These are phyloP conservation scores for Drosophila suzukii DNA, from an alignment of 1,140 invertebrate species.

Conservation along the genomic window DNA sequence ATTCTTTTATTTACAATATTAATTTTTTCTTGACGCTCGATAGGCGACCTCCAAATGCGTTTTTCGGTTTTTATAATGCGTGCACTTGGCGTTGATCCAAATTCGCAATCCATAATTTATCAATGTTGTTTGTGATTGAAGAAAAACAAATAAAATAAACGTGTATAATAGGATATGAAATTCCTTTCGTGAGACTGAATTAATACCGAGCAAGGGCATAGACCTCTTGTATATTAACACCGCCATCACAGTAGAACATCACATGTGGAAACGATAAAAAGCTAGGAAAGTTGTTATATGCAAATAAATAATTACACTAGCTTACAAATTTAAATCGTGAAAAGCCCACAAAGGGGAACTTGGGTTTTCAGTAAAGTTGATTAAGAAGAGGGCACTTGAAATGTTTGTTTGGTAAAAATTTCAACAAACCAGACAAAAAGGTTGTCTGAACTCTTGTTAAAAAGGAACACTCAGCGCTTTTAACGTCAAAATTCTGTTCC, in stretches of 20 bases:
- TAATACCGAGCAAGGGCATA: conserved; percentile 33
- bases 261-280: not conserved
- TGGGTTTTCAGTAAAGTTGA: too few species aligned
- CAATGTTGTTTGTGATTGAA: conserved; percentile 29
- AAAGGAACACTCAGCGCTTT: conserved; percentile 1
- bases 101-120: conserved; percentile 49
- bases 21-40: conserved; percentile 11
- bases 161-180: conserved; percentile 13
- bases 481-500: conserved; percentile 31
- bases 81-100: conserved; percentile 39
- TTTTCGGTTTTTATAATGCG: conserved; percentile 28
- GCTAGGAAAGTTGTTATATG: too few species aligned
- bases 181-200: conserved; percentile 1
- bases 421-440: not conserved
- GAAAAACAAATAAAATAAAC: conserved; percentile 16
- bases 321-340: too few species aligned
- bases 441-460: not conserved
- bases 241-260: not conserved
- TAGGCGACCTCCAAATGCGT: conserved; percentile 42
- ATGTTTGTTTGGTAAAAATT: too few species aligned
- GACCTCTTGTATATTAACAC: conserved; percentile 5
- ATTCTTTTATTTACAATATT: conserved; percentile 34
- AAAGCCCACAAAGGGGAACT: too few species aligned
- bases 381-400: too few species aligned
- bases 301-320: too few species aligned